A percentile compares a stretch with the other conserved stretches of the same genome.
Evolutionary conservation across 2,113 vertebrate genomes (phyloP).

Genomic region (Melanostigma gelatinosum): DNA sequence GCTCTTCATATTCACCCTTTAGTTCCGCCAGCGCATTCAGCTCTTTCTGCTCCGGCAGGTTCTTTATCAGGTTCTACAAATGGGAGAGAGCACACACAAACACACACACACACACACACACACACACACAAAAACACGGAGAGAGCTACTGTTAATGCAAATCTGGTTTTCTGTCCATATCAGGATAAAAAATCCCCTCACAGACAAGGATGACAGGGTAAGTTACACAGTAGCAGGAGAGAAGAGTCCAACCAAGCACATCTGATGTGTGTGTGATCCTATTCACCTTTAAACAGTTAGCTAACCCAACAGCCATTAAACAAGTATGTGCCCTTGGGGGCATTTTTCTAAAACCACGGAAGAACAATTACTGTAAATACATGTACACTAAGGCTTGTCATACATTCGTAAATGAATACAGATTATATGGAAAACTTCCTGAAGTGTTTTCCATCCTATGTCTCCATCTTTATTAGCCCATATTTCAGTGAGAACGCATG

Average conservation of each 20-base stretch:
- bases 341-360: background rate
- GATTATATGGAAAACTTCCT: background rate
- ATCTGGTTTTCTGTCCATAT: constrained; percentile 49
- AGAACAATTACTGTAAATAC: background rate
- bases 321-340: background rate
- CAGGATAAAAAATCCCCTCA: constrained; percentile 36
- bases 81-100: constrained; percentile 62
- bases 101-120: constrained; percentile 20
- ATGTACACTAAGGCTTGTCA: background rate
- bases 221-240: constrained; percentile 30
- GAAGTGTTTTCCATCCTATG: background rate
- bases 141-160: constrained; percentile 58
- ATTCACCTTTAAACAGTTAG: background rate
- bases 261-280: constrained; percentile 8
- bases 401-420: background rate
- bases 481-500: background rate
- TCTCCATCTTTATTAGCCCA: background rate
- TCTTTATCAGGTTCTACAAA: constrained; percentile 94
- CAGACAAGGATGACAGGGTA: constrained; percentile 23
- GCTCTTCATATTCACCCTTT: constrained; percentile 93
- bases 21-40: constrained; percentile 91
- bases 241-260: constrained; percentile 1
- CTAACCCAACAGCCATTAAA: background rate
- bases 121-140: constrained; percentile 28
- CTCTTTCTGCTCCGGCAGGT: constrained; percentile 95